Percentiles rank a stretch among this genome's conserved stretches.
Conservation (phyloP, 1,140 invertebrate species). For the Kradibia gibbosae region DNA sequence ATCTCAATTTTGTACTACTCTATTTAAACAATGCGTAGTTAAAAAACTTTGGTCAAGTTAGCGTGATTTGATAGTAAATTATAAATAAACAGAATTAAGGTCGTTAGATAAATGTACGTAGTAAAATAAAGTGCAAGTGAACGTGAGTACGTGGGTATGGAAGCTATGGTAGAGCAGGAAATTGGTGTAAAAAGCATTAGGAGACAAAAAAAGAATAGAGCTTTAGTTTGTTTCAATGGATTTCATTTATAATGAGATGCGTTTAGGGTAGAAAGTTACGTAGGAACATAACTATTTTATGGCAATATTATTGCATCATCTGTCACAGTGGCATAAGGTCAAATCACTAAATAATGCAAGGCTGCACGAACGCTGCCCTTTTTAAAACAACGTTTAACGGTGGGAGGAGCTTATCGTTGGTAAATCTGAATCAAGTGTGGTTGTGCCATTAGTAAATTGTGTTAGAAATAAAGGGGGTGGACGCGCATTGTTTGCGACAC, state of each 20-base stretch:
- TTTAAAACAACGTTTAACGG: conserved; percentile 20
- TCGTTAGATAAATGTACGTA: too few relatives aligned
- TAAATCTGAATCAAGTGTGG: conserved; percentile 37
- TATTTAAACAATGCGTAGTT: too few relatives aligned
- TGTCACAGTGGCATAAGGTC: conserved; percentile 1
- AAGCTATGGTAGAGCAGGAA: too few relatives aligned
- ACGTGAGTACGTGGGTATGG: background rate
- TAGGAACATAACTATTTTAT: conserved; percentile 10
- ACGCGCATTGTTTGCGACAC: conserved; percentile 3
- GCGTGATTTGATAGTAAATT: too few relatives aligned
- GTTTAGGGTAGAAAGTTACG: conserved; percentile 30
- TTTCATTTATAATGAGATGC: conserved; percentile 43
- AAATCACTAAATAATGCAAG: conserved; percentile 18
- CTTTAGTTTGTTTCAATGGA: background rate
- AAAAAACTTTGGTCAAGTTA: too few relatives aligned
- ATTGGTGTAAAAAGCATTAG: background rate
- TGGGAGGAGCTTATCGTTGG: conserved; percentile 33
- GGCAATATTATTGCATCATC: conserved; percentile 22
- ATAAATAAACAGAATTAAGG: too few relatives aligned
- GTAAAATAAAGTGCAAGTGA: background rate
- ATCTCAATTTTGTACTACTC: too few relatives aligned
- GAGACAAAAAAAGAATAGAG: background rate
- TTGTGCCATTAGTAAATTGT: conserved; percentile 40
- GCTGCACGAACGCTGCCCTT: background rate
- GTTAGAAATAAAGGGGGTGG: background rate